phyloP scores from a whole-genome alignment of 2,888 invertebrate genomes.

The Allygus modestus region DNA sequence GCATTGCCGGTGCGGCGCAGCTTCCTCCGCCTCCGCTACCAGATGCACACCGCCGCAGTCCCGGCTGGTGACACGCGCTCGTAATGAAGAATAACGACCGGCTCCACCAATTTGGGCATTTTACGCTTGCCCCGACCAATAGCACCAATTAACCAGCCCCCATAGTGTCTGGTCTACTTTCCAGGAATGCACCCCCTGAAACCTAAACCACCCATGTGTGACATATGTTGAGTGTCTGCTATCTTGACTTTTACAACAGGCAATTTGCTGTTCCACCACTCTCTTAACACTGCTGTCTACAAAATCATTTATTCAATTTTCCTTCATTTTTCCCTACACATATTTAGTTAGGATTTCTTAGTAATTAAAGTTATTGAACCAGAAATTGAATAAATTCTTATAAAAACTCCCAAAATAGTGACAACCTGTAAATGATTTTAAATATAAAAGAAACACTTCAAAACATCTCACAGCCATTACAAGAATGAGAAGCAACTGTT shows the following conservation, averaged over 20 bases:
- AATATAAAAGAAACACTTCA: too few relatives aligned
- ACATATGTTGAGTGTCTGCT: not conserved
- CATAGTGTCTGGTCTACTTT: not conserved
- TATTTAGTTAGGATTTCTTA: too few relatives aligned
- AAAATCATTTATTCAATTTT: too few relatives aligned
- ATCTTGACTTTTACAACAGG: not conserved
- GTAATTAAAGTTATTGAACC: too few relatives aligned
- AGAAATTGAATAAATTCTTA: too few relatives aligned
- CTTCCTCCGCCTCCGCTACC: not conserved
- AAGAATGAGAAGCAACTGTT: too few relatives aligned
- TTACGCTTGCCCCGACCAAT: slow-evolving; percentile 52
- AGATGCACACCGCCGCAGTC: not conserved
- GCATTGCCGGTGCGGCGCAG: not conserved
- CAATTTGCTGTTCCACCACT: not conserved
- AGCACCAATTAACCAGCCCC: slow-evolving; percentile 50
- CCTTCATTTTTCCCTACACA: too few relatives aligned
- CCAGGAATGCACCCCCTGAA: slow-evolving; percentile 14
- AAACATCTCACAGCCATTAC: too few relatives aligned
- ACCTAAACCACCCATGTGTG: not conserved
- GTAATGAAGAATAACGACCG: slow-evolving; percentile 55
- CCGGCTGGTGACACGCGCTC: slow-evolving; percentile 3
- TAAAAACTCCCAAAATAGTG: too few relatives aligned
- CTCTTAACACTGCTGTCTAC: not conserved
- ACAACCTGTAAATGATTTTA: too few relatives aligned
- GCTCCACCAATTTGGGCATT: slow-evolving; percentile 49